Evolutionary conservation across 2,797 vertebrate species (phyloP).

Genomic region (Bradypodion pumilum): DNA sequence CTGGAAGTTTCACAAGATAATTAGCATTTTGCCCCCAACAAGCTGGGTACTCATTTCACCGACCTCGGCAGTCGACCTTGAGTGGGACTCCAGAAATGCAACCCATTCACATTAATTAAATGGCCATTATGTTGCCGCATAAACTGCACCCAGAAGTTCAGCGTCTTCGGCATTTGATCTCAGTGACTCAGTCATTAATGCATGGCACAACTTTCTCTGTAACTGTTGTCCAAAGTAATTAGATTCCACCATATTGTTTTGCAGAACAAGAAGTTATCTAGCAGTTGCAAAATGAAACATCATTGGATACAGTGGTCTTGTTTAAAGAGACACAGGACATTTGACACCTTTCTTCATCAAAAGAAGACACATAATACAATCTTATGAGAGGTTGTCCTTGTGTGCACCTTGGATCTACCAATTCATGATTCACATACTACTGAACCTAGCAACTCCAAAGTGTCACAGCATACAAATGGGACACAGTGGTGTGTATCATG

Average conservation of each 20-base stretch:
- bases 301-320: neutral
- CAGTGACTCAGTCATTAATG: slow-evolving; percentile 5
- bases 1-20: too few species aligned
- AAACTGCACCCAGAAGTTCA: slow-evolving; percentile 37
- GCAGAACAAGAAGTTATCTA: too few species aligned
- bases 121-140: slow-evolving; percentile 9
- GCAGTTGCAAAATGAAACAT: neutral
- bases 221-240: too few species aligned
- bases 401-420: neutral
- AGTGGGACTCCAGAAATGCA: slow-evolving; percentile 43
- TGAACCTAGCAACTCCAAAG: neutral
- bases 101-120: slow-evolving; percentile 50
- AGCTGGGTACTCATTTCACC: too few species aligned
- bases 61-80: too few species aligned
- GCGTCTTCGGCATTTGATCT: slow-evolving; percentile 18
- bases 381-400: neutral
- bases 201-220: neutral
- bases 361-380: neutral
- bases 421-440: neutral
- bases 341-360: too few species aligned
- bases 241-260: too few species aligned
- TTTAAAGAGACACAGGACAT: too few species aligned
- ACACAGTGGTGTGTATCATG: neutral
- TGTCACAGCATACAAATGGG: neutral
- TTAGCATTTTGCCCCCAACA: too few species aligned